Conservation (phyloP, 2,797 vertebrate species). For the Phalanger gymnotis region DNA sequence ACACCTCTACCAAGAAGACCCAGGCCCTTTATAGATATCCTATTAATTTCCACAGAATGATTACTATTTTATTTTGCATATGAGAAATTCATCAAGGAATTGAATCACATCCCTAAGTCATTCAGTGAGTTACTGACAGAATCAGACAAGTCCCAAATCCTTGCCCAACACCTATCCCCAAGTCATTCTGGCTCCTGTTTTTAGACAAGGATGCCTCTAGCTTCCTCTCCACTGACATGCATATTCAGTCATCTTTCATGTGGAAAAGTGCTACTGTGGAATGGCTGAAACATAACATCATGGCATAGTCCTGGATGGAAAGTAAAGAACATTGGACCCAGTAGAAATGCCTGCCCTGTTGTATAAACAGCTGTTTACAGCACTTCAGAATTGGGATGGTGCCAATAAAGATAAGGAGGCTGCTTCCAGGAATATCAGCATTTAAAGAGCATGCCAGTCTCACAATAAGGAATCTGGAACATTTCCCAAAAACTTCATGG, state of each 20-base stretch:
- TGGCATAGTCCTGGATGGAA: conserved; percentile 15
- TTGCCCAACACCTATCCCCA: not conserved
- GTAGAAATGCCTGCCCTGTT: conserved; percentile 23
- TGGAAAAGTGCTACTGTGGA: conserved; percentile 19
- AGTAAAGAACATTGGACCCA: conserved; percentile 12
- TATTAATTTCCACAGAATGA: not conserved
- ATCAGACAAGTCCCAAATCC: conserved; percentile 1
- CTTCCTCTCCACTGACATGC: not conserved
- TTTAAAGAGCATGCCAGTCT: conserved; percentile 22
- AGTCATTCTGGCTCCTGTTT: not conserved
- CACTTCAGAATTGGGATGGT: not conserved
- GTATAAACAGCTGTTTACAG: conserved; percentile 11
- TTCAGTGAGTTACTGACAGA: conserved; percentile 17
- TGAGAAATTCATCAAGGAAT: conserved; percentile 2
- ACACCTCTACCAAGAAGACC: not conserved
- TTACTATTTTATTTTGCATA: conserved; percentile 39
- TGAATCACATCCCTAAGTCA: conserved; percentile 20
- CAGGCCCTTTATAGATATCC: not conserved
- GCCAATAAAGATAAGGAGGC: not conserved
- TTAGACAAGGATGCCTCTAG: not conserved
- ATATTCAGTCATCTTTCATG: not conserved
- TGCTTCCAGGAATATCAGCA: conserved; percentile 35
- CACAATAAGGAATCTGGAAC: conserved; percentile 36
- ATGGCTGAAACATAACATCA: conserved; percentile 1
- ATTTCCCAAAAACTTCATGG: not conserved